These are phyloP conservation scores for Athetis lepigone DNA, from an alignment of 2,888 invertebrate genomes.

Conservation along the genomic window DNA sequence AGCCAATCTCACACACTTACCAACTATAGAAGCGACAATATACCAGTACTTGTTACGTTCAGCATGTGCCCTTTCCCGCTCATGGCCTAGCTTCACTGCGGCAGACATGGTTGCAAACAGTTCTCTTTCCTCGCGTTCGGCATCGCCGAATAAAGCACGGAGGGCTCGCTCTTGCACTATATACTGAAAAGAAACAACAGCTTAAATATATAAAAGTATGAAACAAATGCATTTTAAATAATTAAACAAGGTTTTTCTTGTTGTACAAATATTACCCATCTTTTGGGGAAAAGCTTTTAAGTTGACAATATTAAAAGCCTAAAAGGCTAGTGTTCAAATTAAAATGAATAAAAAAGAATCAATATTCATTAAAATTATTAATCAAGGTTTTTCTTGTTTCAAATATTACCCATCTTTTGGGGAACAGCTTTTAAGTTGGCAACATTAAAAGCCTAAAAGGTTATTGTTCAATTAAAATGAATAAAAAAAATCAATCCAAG, in stretches of 20 bases:
- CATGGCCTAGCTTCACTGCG: constrained; percentile 95
- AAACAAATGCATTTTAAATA: no score
- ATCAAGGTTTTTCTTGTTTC: background rate
- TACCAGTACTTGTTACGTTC: constrained; percentile 97
- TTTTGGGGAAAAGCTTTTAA: background rate
- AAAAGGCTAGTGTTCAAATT: constrained; percentile 7
- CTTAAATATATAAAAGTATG: no score
- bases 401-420: background rate
- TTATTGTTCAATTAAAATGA: background rate
- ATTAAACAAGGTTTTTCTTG: background rate
- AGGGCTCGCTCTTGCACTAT: constrained; percentile 92
- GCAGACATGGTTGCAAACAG: constrained; percentile 93
- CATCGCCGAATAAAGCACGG: constrained; percentile 90
- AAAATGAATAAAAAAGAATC: background rate
- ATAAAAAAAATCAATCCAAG: background rate
- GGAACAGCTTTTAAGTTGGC: background rate
- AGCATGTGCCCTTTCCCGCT: constrained; percentile 94
- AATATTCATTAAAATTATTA: no score
- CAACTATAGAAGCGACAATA: constrained; percentile 92
- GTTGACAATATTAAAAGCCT: background rate
- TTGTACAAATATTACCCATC: background rate
- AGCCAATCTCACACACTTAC: constrained; percentile 77
- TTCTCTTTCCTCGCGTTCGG: constrained; percentile 94
- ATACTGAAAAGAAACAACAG: constrained; percentile 76
- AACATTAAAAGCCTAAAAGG: constrained; percentile 10